phyloP scores from a whole-genome alignment of 2,888 invertebrate species.

The Noctua janthe region DNA sequence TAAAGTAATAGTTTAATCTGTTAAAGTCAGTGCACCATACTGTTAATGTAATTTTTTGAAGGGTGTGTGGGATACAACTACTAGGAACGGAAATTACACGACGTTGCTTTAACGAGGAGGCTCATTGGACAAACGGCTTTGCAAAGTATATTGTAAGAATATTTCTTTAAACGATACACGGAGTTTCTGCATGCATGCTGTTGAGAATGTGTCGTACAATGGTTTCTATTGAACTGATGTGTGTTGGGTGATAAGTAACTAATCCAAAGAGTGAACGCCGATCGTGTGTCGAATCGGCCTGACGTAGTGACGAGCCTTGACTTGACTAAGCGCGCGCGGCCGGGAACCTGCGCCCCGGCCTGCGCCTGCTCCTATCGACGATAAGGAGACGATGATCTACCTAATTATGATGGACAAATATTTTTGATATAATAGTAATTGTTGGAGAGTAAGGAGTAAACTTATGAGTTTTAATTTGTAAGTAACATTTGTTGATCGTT shows the following conservation, averaged over 20 bases:
- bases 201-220: constrained; percentile 74
- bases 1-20: constrained; percentile 87
- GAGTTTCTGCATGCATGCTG: constrained; percentile 78
- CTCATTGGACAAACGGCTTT: constrained; percentile 82
- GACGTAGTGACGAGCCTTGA: constrained; percentile 72
- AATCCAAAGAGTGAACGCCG: constrained; percentile 82
- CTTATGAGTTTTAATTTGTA: constrained; percentile 89
- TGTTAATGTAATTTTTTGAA: constrained; percentile 77
- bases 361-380: constrained; percentile 54
- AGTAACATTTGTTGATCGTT: constrained; percentile 90
- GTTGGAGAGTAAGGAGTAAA: constrained; percentile 87
- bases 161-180: constrained; percentile 75
- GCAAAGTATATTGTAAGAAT: constrained; percentile 79
- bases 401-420: constrained; percentile 77
- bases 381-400: constrained; percentile 73
- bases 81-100: constrained; percentile 77
- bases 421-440: constrained; percentile 88
- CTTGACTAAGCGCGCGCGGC: constrained; percentile 66
- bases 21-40: constrained; percentile 81
- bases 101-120: constrained; percentile 84
- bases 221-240: constrained; percentile 72
- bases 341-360: constrained; percentile 39
- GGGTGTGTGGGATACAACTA: constrained; percentile 84
- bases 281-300: constrained; percentile 73
- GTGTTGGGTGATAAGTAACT: constrained; percentile 82